A percentile compares a stretch with the other conserved stretches of the same genome.
These are phyloP conservation scores for Erethizon dorsatum DNA, from an alignment of 2,797 vertebrate genomes.

Conservation along the genomic window DNA sequence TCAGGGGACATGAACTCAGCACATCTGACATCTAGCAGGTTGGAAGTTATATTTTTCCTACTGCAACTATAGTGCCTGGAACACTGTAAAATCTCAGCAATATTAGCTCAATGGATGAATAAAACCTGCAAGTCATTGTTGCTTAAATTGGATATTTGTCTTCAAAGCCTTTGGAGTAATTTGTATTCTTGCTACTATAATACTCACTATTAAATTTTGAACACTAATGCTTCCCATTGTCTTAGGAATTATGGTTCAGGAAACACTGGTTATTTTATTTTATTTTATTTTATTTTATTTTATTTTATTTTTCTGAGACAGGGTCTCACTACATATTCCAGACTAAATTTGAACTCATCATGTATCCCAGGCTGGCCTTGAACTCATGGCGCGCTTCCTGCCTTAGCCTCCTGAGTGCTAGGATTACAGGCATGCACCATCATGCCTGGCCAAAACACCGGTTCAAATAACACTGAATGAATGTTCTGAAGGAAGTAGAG, in stretches of 20 bases:
- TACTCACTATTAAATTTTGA: conserved; percentile 31
- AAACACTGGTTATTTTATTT: not conserved
- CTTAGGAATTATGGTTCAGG: not conserved
- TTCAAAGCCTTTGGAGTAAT: conserved; percentile 40
- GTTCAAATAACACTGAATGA: not conserved
- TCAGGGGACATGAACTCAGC: no score
- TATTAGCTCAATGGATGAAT: not conserved
- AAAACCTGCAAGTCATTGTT: not conserved
- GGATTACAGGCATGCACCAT: not conserved
- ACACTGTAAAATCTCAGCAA: not conserved
- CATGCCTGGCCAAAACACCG: not conserved
- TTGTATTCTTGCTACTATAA: not conserved
- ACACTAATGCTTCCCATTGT: not conserved
- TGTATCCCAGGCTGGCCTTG: not conserved
- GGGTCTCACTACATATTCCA: not conserved
- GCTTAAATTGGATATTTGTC: conserved; percentile 34
- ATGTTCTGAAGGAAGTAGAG: not conserved
- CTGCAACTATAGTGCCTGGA: not conserved
- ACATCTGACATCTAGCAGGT: no score
- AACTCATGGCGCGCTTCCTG: not conserved
- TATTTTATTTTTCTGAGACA: not conserved
- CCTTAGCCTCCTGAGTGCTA: not conserved
- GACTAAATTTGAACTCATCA: not conserved
- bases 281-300: not conserved
- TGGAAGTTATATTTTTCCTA: no score